Evolutionary conservation across 2,113 vertebrate species (phyloP).

Genomic region (Vireo altiloquus): DNA sequence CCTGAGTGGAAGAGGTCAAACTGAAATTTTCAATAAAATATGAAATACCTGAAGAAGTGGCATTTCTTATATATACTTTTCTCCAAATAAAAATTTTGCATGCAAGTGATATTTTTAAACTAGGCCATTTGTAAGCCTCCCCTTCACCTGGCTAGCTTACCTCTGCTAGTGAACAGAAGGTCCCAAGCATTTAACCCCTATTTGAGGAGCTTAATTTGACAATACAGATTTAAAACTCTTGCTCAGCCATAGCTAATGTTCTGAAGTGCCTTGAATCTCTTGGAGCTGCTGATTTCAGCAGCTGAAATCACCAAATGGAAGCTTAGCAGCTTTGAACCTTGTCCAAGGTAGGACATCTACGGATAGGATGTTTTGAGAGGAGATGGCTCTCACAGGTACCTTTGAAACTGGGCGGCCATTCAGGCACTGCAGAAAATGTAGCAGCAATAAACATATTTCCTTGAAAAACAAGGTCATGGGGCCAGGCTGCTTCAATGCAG

Average conservation of each 20-base stretch:
- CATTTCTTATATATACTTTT: background rate
- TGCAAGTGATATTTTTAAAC: background rate
- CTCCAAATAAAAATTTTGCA: background rate
- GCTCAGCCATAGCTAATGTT: background rate
- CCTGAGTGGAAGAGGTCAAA: background rate
- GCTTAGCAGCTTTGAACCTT: background rate
- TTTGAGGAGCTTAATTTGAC: background rate
- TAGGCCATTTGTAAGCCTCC: background rate
- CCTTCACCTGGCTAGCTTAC: background rate
- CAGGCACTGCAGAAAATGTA: background rate
- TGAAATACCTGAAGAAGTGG: background rate
- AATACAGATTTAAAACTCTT: background rate
- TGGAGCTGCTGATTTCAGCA: background rate
- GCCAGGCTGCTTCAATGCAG: background rate
- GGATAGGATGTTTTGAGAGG: background rate
- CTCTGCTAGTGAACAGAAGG: background rate
- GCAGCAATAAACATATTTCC: background rate
- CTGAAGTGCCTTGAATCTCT: background rate
- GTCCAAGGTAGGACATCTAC: background rate
- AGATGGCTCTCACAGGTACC: background rate
- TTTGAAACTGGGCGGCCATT: background rate
- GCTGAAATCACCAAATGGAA: background rate
- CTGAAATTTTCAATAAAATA: background rate
- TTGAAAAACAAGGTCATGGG: background rate
- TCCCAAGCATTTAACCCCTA: background rate